These are phyloP conservation scores for Oreochromis tanganicae DNA, from an alignment of 2,113 vertebrate genomes.

Conservation along the genomic window DNA sequence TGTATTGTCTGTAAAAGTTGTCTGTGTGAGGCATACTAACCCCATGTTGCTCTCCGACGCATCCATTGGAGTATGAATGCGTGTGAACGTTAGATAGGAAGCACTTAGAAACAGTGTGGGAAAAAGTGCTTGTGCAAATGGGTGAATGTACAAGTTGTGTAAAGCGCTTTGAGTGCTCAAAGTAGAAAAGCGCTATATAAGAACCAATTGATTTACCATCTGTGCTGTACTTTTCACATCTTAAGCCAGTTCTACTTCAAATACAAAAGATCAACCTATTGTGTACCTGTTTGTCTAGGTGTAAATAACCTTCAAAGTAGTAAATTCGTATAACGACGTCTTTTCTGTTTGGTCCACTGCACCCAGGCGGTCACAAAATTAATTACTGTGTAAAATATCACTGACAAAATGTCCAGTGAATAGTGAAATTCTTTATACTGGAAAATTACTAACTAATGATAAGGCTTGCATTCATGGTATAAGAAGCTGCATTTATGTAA, in stretches of 20 bases:
- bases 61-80: background rate
- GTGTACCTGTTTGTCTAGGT: background rate
- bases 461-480: background rate
- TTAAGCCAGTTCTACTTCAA: background rate
- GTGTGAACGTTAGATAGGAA: background rate
- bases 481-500: background rate
- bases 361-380: background rate
- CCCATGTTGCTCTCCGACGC: background rate
- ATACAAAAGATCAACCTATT: background rate
- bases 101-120: background rate
- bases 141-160: background rate
- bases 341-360: background rate
- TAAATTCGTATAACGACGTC: background rate
- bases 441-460: background rate
- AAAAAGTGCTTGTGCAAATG: fast-evolving
- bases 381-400: background rate
- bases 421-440: background rate
- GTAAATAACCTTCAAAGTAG: background rate
- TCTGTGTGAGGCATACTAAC: background rate
- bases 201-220: background rate
- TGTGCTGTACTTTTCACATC: background rate
- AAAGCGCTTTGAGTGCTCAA: background rate
- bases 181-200: background rate
- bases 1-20: background rate
- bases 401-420: background rate